Evolutionary conservation across 1,140 invertebrate genomes (phyloP).

Genomic region (Pseudomyrmex concolor): DNA sequence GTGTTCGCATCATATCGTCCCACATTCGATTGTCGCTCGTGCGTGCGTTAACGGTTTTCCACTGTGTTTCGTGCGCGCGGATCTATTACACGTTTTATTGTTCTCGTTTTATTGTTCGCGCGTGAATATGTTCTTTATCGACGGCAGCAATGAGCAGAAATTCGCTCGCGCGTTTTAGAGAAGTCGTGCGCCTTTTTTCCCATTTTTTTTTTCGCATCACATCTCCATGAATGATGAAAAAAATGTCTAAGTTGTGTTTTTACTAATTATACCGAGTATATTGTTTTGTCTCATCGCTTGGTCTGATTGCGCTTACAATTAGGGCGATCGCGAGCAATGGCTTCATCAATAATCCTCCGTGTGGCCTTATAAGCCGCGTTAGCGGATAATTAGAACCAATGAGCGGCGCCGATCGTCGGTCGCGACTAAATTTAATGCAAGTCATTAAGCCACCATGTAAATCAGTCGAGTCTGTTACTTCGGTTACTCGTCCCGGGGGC

Average conservation of each 20-base stretch:
- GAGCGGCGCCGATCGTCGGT: slow-evolving; percentile 48
- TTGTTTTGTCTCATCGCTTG: neutral
- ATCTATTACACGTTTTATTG: slow-evolving; percentile 58
- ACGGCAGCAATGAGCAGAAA: neutral
- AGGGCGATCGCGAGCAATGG: slow-evolving; percentile 27
- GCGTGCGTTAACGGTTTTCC: slow-evolving; percentile 57
- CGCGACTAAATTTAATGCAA: slow-evolving; percentile 46
- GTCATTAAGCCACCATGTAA: slow-evolving; percentile 60
- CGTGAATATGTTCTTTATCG: slow-evolving; percentile 29
- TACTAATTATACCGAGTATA: neutral
- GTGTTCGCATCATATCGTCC: slow-evolving; percentile 65
- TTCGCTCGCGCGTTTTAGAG: neutral
- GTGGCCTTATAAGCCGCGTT: slow-evolving; percentile 25
- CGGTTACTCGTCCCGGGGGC: slow-evolving; percentile 40
- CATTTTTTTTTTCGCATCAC: neutral
- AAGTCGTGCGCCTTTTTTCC: neutral
- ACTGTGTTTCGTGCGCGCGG: slow-evolving; percentile 21
- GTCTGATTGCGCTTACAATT: neutral
- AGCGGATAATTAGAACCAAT: slow-evolving; percentile 57
- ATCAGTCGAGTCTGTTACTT: slow-evolving; percentile 56
- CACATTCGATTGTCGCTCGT: slow-evolving; percentile 66
- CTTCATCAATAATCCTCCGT: slow-evolving; percentile 8
- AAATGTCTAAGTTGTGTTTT: neutral
- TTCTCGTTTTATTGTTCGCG: slow-evolving; percentile 20
- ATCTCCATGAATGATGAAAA: neutral